Evolutionary conservation across 1,140 invertebrate genomes (phyloP).

Genomic region (Drosophila tani): DNA sequence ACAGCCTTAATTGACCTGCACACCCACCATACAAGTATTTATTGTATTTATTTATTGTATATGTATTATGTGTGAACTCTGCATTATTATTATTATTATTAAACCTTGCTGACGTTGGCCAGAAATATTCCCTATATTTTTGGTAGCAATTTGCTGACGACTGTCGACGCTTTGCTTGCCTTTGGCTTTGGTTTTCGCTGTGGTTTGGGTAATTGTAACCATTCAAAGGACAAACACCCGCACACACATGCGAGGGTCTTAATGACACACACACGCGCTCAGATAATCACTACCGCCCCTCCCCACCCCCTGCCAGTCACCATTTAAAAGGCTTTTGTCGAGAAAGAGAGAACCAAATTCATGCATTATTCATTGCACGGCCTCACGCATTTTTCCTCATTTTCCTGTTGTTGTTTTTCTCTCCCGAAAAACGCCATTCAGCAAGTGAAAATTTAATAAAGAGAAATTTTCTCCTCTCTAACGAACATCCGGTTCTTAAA

Average conservation of each 20-base stretch:
- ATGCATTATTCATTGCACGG: constrained; percentile 76
- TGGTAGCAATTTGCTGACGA: constrained; percentile 20
- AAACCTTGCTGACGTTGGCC: background rate
- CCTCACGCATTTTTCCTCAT: constrained; percentile 75
- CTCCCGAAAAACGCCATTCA: constrained; percentile 31
- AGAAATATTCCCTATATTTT: constrained; percentile 16
- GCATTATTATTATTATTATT: background rate
- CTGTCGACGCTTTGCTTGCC: background rate
- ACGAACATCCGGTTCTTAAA: constrained; percentile 66
- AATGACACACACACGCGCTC: constrained; percentile 61
- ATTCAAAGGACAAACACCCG: constrained; percentile 32
- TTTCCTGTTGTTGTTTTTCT: constrained; percentile 59
- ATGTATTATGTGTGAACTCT: background rate
- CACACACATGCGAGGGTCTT: constrained; percentile 25
- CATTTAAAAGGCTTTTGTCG: constrained; percentile 60
- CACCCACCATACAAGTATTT: background rate
- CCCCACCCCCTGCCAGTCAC: background rate
- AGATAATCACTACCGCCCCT: constrained; percentile 65
- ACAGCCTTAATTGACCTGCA: background rate
- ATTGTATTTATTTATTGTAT: background rate
- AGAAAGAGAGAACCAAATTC: constrained; percentile 47
- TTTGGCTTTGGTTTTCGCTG: constrained; percentile 3
- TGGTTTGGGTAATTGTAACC: constrained; percentile 60
- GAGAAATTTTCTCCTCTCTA: constrained; percentile 63
- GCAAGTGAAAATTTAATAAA: constrained; percentile 78